These are phyloP conservation scores for Cardinalis cardinalis DNA, from an alignment of 2,113 vertebrate species.

Conservation along the genomic window DNA sequence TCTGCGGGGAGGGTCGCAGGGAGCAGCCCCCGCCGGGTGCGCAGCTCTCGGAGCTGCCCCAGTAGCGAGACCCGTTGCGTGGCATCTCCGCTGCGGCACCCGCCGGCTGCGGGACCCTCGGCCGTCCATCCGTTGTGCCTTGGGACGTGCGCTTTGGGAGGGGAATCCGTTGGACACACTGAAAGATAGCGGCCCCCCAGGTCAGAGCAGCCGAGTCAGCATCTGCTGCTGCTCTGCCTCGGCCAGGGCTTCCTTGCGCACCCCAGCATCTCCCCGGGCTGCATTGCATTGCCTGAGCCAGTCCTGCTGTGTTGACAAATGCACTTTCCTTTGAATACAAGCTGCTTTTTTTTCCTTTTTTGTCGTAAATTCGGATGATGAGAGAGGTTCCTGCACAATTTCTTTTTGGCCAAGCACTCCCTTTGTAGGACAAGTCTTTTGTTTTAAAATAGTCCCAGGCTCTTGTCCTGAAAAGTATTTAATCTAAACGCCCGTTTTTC, in stretches of 20 bases:
- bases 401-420: neutral
- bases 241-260: neutral
- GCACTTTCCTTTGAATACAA: neutral
- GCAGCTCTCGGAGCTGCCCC: neutral
- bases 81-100: neutral
- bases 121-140: neutral
- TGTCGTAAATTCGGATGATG: neutral
- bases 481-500: neutral
- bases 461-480: neutral
- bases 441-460: neutral
- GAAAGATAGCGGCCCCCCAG: fast-evolving
- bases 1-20: neutral
- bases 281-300: neutral
- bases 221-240: neutral
- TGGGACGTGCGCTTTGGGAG: neutral
- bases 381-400: neutral
- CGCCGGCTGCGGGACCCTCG: neutral
- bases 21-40: neutral
- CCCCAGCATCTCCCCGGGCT: neutral
- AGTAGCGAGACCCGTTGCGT: no score
- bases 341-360: neutral
- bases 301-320: neutral
- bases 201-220: neutral
- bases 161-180: neutral
- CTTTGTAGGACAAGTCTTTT: neutral